These are phyloP conservation scores for Oxystoma pomonae DNA, from an alignment of 2,888 invertebrate genomes.

Conservation along the genomic window DNA sequence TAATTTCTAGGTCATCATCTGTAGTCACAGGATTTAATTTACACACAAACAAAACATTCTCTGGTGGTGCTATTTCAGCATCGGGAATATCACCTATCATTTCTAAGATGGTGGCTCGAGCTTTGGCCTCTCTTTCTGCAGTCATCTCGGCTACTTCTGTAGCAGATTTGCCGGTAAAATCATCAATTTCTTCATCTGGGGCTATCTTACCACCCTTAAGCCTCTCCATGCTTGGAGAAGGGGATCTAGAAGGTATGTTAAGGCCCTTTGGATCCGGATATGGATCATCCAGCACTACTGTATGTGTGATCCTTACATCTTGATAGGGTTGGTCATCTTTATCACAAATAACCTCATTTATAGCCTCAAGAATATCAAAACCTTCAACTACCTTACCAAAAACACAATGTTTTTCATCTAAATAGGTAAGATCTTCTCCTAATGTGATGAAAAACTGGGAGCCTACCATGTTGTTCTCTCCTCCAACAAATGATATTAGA, in stretches of 20 bases:
- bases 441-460: conserved; percentile 97
- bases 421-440: conserved; percentile 69
- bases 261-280: conserved; percentile 84
- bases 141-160: conserved; percentile 84
- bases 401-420: conserved; percentile 90
- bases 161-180: conserved; percentile 70
- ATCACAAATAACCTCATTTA: conserved; percentile 95
- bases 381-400: conserved; percentile 96
- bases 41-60: conserved; percentile 98
- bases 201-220: conserved; percentile 80
- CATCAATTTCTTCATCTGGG: conserved; percentile 91
- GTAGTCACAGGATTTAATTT: conserved; percentile 98
- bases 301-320: conserved; percentile 95
- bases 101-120: conserved; percentile 94
- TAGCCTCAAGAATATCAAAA: conserved; percentile 74
- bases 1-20: conserved; percentile 95
- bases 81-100: conserved; percentile 98
- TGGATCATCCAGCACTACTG: conserved; percentile 93
- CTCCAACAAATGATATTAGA: conserved; percentile 90
- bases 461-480: conserved; percentile 83
- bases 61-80: conserved; percentile 96
- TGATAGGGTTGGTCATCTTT: conserved; percentile 85
- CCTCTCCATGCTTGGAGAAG: conserved; percentile 80
- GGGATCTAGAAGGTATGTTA: conserved; percentile 76
- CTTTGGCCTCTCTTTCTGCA: conserved; percentile 90